Base-by-base conservation (phyloP, 2,888 invertebrate species). In the Teleogryllus oceanicus region DNA sequence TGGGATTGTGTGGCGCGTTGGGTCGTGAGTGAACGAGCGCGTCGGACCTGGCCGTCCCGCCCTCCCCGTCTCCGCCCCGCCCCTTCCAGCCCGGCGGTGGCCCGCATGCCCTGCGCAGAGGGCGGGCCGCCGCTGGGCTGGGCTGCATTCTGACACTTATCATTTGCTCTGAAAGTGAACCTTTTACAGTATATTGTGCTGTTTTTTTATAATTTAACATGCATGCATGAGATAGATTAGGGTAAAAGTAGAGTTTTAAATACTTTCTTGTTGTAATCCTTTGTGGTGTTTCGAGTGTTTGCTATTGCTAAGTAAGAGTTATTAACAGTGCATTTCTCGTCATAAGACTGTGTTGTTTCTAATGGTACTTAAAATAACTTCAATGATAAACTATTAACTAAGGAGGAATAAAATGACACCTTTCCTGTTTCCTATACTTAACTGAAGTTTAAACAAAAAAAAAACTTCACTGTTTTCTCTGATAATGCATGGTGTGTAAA, bases 211-310 rank as follows among this genome's bases (percentile, higher is more conserved):
- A n/a, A 62, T n/a, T 62, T 62, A 62, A 62, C 62, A 18, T 62
- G 62, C 62, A 62, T 62, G 62, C 62, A 62, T 62, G 62, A 13
- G 16, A 62, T 62, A 62, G 62, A 11, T 62, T 62, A 62, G 62
- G 62, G 62, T 62, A 62, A 62, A 62, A 62, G 62, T 62, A 62
- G 62, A 62, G n/a, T 62, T 62, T 62, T 62, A 62, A 62, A 62
- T 62, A 62, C 62, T 62, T 62, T 62, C 62, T 62, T 62, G 62
- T 62, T 62, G 62, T 62, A 62, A 62, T 62, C 62, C 62, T 62
- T 62, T 62, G 62, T 62, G 62, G 62, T 62, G 62, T 62, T 62
- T 62, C 62, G 62, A 62, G 62, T 62, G 62, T 62, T 18, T 62
- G 62, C 62, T 62, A 62, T n/a, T 62, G 62, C 16, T 16, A 62